A percentile compares a stretch with the other conserved stretches of the same genome.
Conservation (phyloP, 2,797 vertebrate species). For the Hoplostethus atlanticus region DNA sequence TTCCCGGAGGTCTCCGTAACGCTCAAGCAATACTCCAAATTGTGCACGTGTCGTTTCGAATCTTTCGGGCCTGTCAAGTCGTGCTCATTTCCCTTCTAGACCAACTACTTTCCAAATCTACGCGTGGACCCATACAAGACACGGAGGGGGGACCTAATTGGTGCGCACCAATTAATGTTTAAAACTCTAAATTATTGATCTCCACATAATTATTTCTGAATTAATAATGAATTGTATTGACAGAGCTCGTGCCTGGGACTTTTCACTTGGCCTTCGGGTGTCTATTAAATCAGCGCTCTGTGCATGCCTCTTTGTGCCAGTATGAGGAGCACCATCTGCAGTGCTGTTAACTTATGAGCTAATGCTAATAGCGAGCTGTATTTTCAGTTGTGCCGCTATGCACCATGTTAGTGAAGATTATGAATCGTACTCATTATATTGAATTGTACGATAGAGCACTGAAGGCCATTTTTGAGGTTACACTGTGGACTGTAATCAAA, state of each 20-base stretch:
- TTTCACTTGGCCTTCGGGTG: conserved; percentile 21
- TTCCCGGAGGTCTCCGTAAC: conserved; percentile 33
- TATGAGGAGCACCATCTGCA: conserved; percentile 6
- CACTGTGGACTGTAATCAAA: conserved; percentile 11
- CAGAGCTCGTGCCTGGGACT: conserved; percentile 12
- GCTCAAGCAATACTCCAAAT: conserved; percentile 8
- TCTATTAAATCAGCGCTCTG: conserved; percentile 18
- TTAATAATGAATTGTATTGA: conserved; percentile 60
- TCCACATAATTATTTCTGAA: conserved; percentile 45
- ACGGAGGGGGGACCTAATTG: conserved; percentile 35
- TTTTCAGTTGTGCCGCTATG: background rate
- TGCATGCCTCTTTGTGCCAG: conserved; percentile 9
- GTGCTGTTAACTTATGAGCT: conserved; percentile 6
- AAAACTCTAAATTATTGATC: conserved; percentile 52
- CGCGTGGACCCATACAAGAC: background rate
- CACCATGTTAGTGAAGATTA: background rate
- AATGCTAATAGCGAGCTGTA: background rate
- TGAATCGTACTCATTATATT: too few relatives aligned
- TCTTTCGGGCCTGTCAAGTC: conserved; percentile 38
- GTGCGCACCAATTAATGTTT: conserved; percentile 33
- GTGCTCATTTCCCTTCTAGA: conserved; percentile 46
- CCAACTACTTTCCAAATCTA: conserved; percentile 36
- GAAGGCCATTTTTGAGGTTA: conserved; percentile 34
- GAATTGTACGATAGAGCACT: background rate
- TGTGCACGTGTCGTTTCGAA: conserved; percentile 49